phyloP scores from a whole-genome alignment of 2,888 invertebrate species.

The Drosophila longiperda region DNA sequence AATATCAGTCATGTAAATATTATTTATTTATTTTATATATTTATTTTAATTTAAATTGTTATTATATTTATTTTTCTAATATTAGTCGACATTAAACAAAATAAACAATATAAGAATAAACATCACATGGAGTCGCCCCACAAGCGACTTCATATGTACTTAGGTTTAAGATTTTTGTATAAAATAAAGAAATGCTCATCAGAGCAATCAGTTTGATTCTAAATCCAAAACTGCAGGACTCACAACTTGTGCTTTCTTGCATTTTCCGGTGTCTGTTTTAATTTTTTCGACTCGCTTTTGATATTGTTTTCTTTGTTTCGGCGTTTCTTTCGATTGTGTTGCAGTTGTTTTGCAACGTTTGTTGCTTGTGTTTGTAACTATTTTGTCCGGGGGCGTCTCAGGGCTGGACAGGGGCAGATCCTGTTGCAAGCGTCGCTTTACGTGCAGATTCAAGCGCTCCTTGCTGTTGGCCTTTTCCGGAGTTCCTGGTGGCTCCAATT shows the following conservation, averaged over 20 bases:
- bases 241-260: conserved; percentile 63
- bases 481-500: conserved; percentile 48
- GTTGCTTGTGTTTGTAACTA: conserved; percentile 1
- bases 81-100: background rate
- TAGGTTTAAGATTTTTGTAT: too few relatives aligned
- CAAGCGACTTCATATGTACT: too few relatives aligned
- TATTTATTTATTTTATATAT: background rate
- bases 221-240: too few relatives aligned
- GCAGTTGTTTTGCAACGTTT: conserved; percentile 52
- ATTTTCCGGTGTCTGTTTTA: conserved; percentile 54
- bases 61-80: background rate
- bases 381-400: conserved; percentile 36
- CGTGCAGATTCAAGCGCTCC: conserved; percentile 82
- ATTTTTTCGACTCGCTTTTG: conserved; percentile 74
- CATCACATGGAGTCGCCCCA: too few relatives aligned
- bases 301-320: conserved; percentile 74
- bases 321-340: conserved; percentile 58
- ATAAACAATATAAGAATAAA: background rate
- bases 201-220: too few relatives aligned
- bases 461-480: conserved; percentile 78
- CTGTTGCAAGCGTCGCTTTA: conserved; percentile 83
- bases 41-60: background rate
- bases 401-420: conserved; percentile 41
- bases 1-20: background rate
- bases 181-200: too few relatives aligned